A percentile compares a stretch with the other conserved stretches of the same genome.
phyloP scores from a whole-genome alignment of 2,797 vertebrate genomes.

The Vireo griseus region DNA sequence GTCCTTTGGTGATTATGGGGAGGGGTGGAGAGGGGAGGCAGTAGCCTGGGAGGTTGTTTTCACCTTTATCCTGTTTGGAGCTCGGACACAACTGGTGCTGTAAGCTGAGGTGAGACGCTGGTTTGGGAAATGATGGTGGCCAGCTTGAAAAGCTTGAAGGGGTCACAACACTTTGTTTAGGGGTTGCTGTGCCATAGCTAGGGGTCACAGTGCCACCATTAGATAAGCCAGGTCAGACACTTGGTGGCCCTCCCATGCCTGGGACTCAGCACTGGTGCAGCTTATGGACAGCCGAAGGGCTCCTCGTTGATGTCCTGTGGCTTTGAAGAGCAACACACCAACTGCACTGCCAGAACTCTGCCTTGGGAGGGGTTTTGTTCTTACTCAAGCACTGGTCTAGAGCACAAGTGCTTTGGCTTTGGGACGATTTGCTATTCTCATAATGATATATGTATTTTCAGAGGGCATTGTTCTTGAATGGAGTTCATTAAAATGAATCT shows the following conservation, averaged over 20 bases:
- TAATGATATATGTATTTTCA: not conserved
- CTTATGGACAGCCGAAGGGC: not conserved
- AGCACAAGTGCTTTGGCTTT: not conserved
- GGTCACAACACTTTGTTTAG: not conserved
- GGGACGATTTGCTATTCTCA: conserved; percentile 7
- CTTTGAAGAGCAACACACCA: not conserved
- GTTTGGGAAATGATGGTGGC: not conserved
- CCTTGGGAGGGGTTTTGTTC: not conserved
- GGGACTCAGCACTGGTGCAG: not conserved
- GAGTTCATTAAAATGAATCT: not conserved
- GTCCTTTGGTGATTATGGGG: not conserved
- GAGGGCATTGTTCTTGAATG: not conserved
- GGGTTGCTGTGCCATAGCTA: not conserved
- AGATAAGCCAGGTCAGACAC: not conserved
- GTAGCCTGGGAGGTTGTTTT: not conserved
- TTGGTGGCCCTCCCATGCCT: not conserved
- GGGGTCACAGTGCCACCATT: too few species aligned
- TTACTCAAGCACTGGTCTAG: not conserved
- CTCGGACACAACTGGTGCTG: not conserved
- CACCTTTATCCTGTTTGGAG: not conserved
- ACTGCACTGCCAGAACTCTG: not conserved
- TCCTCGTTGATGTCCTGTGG: not conserved
- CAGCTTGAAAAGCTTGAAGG: not conserved
- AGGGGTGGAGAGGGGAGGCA: not conserved
- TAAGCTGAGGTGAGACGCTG: not conserved